Evolutionary conservation across 2,797 vertebrate genomes (phyloP), one percentile per base, ranked within the genome.

Genomic region (Spinibarbus caldwelli): DNA sequence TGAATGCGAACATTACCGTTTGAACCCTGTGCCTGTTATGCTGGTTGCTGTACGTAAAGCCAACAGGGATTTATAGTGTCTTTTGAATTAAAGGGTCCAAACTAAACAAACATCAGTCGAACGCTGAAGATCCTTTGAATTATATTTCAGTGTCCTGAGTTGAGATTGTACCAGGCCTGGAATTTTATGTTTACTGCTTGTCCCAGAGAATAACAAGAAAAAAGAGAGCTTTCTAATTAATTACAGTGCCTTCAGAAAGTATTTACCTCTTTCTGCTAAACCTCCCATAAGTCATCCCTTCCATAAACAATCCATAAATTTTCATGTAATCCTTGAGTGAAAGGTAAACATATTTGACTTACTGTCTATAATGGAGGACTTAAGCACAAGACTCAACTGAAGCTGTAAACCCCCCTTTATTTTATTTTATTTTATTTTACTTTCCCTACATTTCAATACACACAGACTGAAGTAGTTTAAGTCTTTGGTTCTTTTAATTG

Each of bases 61-160:
- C 6, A 66, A 36, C 62, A 67, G 52, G 41, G 70, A 23, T 76
- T 83, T 49, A 29, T 29, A 64, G 17, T 49, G 72, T 67, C 43
- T 49, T 83, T 76, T 62, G 43, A 83, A 77, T 67, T 43, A 23
- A 43, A 68, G 68, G 38, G 41, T 64, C 23, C 41, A 72, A 59
- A 77, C 64, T 41, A 77, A 52, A 38, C n/a, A 12, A 19, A 45
- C 0, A 84, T 29, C 6, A 49, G 14, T 66, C 26, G 6, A 64
- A n/a, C 31, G 73, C 38, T 47, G 29, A 81, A 70, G 34, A 70
- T 49, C 17, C 34, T 43, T 62, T n/a, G n/a, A 72, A 59, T 59
- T 59, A 17, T 23, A 59, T 82, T 59, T 82, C 6, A 23, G 26
- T 71, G 38, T 73, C 38, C 23, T 21, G 7, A 6, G 52, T 17